A percentile compares a stretch with the other conserved stretches of the same genome.
These are phyloP conservation scores for Remorina albescens DNA, from an alignment of 2,797 vertebrate genomes.

Conservation along the genomic window DNA sequence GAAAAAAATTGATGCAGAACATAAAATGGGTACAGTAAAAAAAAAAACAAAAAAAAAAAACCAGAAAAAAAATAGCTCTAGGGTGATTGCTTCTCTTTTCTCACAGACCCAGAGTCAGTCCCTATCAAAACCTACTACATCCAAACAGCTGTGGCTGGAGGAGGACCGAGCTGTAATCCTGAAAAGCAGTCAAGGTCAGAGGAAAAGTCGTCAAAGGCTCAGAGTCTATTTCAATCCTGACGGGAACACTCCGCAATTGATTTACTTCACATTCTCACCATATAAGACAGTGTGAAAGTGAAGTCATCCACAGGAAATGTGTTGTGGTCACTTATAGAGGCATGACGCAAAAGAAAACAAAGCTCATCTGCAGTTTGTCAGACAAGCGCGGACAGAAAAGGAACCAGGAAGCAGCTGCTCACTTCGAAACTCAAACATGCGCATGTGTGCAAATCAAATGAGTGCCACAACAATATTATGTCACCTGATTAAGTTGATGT, in stretches of 20 bases:
- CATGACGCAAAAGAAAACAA: too few relatives aligned
- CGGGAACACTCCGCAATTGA: not conserved
- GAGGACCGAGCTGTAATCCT: conserved; percentile 2
- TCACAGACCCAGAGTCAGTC: conserved; percentile 10
- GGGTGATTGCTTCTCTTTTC: not conserved
- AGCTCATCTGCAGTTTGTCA: too few relatives aligned
- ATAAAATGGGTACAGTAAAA: not conserved
- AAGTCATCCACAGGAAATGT: too few relatives aligned
- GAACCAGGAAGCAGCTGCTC: too few relatives aligned
- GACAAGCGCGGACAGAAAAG: too few relatives aligned
- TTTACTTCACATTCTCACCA: too few relatives aligned
- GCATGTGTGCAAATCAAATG: too few relatives aligned
- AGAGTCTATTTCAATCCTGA: conserved; percentile 31
- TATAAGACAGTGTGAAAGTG: too few relatives aligned
- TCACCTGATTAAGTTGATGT: not conserved
- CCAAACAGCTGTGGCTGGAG: not conserved
- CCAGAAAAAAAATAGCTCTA: conserved; percentile 5
- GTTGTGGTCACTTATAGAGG: too few relatives aligned
- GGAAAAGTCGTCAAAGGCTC: conserved; percentile 11
- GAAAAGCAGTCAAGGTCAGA: conserved; percentile 17
- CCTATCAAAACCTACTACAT: not conserved
- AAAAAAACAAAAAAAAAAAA: too few relatives aligned
- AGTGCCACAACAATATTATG: not conserved
- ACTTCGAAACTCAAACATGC: too few relatives aligned
- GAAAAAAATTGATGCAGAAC: not conserved